Conservation (phyloP, 2,888 invertebrate genomes). For the Drosophila lutescens region DNA sequence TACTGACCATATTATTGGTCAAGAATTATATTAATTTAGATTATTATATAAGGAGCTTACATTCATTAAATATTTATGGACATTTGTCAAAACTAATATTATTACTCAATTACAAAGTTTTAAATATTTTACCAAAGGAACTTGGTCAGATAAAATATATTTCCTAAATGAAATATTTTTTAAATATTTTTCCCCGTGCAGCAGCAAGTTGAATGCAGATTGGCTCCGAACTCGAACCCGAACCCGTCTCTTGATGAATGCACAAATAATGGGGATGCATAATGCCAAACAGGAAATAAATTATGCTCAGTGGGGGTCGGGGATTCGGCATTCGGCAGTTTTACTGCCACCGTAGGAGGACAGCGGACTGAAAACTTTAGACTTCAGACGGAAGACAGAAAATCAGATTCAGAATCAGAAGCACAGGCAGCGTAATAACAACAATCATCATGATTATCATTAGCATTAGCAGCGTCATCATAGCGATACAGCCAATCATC, state of each 20-base stretch:
- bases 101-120: no score
- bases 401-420: conserved; percentile 45
- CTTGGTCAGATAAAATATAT: background rate
- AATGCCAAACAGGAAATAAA: conserved; percentile 73
- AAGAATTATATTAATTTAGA: no score
- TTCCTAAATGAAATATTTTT: no score
- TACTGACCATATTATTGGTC: no score
- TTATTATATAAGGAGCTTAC: no score
- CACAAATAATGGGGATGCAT: conserved; percentile 67
- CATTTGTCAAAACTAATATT: no score
- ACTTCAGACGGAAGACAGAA: conserved; percentile 20
- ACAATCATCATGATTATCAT: conserved; percentile 62
- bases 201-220: conserved; percentile 14
- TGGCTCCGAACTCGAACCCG: conserved; percentile 40
- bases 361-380: conserved; percentile 1
- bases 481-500: conserved; percentile 24
- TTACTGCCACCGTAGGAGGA: conserved; percentile 31
- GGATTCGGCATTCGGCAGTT: conserved; percentile 1
- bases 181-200: conserved; percentile 1
- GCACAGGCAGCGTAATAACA: conserved; percentile 58
- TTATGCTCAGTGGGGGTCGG: conserved; percentile 47
- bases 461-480: conserved; percentile 37
- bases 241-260: conserved; percentile 55
- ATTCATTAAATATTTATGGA: no score
- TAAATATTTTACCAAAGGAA: no score